Conservation (phyloP, 2,113 vertebrate species). For the Oncorhynchus tshawytscha region DNA sequence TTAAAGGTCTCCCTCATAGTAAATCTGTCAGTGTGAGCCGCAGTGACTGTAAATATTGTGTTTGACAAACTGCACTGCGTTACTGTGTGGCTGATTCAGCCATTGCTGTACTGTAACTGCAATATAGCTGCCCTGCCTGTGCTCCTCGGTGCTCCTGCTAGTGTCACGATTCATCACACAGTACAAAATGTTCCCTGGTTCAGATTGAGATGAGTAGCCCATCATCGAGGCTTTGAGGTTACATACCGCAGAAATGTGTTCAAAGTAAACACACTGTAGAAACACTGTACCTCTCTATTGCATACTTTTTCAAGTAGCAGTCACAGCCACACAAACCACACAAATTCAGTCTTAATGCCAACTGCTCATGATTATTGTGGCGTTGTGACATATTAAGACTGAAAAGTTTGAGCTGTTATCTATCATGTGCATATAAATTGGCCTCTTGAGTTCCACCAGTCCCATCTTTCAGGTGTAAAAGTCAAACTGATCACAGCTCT, state of each 20-base stretch:
- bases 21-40: neutral
- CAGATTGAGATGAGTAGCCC: conserved; percentile 11
- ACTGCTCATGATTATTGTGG: too few species aligned
- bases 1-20: neutral
- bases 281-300: too few species aligned
- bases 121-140: conserved; percentile 7
- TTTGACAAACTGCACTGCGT: conserved; percentile 23
- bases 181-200: conserved; percentile 14
- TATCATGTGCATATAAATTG: too few species aligned
- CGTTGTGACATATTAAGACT: too few species aligned
- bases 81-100: conserved; percentile 22
- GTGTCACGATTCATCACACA: conserved; percentile 30
- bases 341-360: too few species aligned
- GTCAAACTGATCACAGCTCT: neutral
- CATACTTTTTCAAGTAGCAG: too few species aligned
- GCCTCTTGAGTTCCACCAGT: too few species aligned
- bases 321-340: too few species aligned
- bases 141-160: neutral
- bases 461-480: too few species aligned
- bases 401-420: too few species aligned
- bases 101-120: neutral
- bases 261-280: neutral
- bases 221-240: conserved; percentile 3
- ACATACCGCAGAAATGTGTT: neutral
- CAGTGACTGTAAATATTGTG: conserved; percentile 18